Base-by-base conservation (phyloP, 2,888 invertebrate species). In the Andrena bicolor region DNA sequence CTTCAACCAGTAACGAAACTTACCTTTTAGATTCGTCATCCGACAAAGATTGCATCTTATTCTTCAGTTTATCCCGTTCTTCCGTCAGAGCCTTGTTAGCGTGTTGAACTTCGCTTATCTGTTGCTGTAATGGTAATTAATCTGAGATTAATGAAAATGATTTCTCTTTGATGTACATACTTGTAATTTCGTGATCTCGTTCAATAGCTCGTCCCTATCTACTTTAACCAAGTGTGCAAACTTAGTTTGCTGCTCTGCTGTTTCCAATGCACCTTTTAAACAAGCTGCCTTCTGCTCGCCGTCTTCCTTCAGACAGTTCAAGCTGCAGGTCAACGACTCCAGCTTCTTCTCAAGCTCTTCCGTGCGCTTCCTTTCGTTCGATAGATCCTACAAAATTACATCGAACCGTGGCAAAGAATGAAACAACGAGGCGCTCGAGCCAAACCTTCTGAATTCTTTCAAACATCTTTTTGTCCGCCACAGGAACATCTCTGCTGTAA, bases 21-120 rank as follows among this genome's bases (percentile, higher is more conserved):
- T 85, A 91, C 91, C 81, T 91, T 81, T 85, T 88, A 20, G 84
- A 83, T 70, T 89, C 87, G 32, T 77, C 85, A 16, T 89, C 88
- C 20, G 84, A 80, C n/a, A 86, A 68, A 28, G 68, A 73, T 65
- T 83, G 73, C 41, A 91, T 79, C 76, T 89, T 89, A 28, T 60
- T 77, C 53, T 78, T 86, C 58, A 91, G 81, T 28, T 84, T 73
- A n/a, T 91, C 85, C 35, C 88, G 88, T 71, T 92, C 89, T 53
- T 83, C 81, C 56, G 66, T 76, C 8, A 91, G 71, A 70, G 80
- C 73, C n/a, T 70, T 76, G 58, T 88, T 90, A 30, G 83, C 76
- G 3, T 56, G 66, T 58, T 81, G 63, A 26, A 90, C 69, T 30
- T 84, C 72, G 16, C 76, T 80, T 7, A 90, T 73, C 63, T 88